Conservation (phyloP, 2,113 vertebrate species). For the Cephalopholis sonnerati region DNA sequence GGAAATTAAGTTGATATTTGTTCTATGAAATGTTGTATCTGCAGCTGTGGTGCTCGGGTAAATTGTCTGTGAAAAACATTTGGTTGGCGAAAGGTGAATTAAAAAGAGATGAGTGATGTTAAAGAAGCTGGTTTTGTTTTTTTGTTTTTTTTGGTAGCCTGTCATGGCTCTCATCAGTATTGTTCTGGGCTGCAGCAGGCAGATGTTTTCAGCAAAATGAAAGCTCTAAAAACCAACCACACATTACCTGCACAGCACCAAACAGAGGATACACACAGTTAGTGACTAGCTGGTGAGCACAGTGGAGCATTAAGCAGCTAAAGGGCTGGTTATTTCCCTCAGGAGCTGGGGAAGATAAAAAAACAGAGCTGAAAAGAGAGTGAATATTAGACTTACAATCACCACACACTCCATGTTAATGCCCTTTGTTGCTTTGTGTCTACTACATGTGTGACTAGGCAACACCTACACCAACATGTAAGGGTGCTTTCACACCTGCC, state of each 20-base stretch:
- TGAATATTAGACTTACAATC: neutral
- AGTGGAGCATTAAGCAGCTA: neutral
- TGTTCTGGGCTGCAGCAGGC: neutral
- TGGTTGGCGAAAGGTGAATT: neutral
- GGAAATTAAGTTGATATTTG: constrained; percentile 6
- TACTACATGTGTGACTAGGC: neutral
- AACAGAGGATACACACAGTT: neutral
- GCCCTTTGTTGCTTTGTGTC: neutral
- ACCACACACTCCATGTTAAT: neutral
- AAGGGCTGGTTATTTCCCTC: neutral
- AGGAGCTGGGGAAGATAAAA: neutral
- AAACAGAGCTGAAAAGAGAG: neutral
- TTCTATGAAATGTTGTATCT: constrained; percentile 9
- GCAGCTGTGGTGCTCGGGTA: constrained; percentile 9
- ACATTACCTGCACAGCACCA: neutral
- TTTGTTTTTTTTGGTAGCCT: neutral
- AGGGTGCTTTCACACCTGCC: too few species aligned
- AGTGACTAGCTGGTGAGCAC: neutral
- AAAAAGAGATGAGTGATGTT: neutral
- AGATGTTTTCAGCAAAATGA: neutral
- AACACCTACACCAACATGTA: neutral
- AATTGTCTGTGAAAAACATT: neutral
- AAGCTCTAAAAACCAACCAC: neutral
- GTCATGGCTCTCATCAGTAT: neutral
- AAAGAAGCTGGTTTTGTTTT: neutral